phyloP scores from a whole-genome alignment of 92 coral and sea anemone genomes.

The Metridium senile region DNA sequence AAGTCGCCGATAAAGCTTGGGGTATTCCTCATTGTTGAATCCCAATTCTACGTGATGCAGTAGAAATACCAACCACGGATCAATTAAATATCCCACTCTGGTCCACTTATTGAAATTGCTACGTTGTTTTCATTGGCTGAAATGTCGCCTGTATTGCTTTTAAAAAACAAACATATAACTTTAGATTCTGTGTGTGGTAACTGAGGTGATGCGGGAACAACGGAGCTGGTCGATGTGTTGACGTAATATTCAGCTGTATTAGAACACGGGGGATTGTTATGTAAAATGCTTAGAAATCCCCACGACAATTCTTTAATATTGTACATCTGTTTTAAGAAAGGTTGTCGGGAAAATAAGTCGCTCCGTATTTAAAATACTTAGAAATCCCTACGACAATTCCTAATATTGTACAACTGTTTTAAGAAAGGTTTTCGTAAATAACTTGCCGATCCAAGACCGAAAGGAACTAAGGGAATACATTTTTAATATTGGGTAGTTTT shows the following conservation, averaged over 20 bases:
- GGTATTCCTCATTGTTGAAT: constrained; percentile 5
- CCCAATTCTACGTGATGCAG: not conserved
- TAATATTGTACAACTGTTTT: too few relatives aligned
- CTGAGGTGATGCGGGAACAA: not conserved
- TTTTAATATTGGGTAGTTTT: too few relatives aligned
- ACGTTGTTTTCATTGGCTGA: not conserved
- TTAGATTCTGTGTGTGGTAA: not conserved
- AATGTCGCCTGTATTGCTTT: not conserved
- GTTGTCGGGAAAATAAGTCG: not conserved
- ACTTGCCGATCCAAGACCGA: too few relatives aligned
- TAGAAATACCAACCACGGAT: not conserved
- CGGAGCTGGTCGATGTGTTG: not conserved
- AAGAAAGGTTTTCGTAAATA: too few relatives aligned
- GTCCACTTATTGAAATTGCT: not conserved
- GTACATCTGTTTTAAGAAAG: not conserved
- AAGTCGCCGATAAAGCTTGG: constrained; percentile 39
- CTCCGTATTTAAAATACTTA: too few relatives aligned
- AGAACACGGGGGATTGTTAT: not conserved
- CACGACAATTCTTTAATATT: not conserved
- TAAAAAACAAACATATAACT: not conserved
- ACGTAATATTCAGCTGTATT: constrained; percentile 3
- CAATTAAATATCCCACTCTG: not conserved
- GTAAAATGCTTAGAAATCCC: not conserved
- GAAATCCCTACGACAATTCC: too few relatives aligned
- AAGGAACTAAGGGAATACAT: too few relatives aligned